Conservation (phyloP, 2,113 vertebrate species). For the Fulica atra region DNA sequence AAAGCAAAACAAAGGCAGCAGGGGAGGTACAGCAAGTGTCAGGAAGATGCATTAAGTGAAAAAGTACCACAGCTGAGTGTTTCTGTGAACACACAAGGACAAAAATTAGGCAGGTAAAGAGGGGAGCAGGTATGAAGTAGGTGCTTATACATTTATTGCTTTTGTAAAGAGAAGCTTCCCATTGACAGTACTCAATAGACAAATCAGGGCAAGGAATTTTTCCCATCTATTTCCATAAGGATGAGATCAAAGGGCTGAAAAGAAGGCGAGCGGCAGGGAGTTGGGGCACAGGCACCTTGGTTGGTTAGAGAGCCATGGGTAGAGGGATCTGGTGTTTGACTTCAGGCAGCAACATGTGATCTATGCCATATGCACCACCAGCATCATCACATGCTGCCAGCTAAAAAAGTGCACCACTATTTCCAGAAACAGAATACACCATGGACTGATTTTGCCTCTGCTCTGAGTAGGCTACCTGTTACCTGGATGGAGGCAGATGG, state of each 20-base stretch:
- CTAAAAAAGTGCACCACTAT: neutral
- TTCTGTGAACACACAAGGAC: neutral
- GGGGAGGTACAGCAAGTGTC: neutral
- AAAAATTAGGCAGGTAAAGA: neutral
- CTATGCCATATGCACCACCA: neutral
- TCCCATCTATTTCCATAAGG: neutral
- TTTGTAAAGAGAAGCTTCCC: neutral
- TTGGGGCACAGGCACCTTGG: neutral
- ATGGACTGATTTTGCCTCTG: neutral
- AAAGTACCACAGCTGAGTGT: neutral
- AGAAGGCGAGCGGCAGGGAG: neutral
- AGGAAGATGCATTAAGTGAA: neutral
- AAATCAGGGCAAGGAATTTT: neutral
- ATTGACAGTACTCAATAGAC: neutral
- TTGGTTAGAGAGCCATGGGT: neutral
- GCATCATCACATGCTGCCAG: neutral
- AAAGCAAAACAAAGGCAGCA: neutral
- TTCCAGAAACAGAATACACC: neutral
- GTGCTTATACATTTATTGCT: neutral
- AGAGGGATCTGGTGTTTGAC: neutral
- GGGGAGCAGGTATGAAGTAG: neutral
- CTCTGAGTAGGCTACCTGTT: neutral
- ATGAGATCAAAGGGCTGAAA: slow-evolving; percentile 5
- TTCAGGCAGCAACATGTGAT: fast-evolving
- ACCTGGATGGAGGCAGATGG: neutral